Base-by-base conservation (phyloP, 1,140 invertebrate species). In the Heliconius eleuchia region DNA sequence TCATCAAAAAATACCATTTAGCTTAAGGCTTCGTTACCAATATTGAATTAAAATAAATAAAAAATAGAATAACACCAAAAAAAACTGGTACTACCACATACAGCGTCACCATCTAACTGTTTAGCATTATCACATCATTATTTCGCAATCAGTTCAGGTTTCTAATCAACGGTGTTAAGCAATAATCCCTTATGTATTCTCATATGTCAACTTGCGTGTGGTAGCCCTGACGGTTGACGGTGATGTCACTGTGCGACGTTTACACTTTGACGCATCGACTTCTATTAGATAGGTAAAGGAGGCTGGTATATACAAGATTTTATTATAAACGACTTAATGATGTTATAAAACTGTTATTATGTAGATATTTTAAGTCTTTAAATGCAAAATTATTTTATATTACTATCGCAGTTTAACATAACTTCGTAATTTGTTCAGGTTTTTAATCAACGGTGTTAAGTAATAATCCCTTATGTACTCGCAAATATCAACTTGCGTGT, bases 131-230 rank as follows among this genome's bases (percentile, higher is more conserved):
- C 42, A 71, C 30, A 74, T 34, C 77, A 71, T 74, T 66, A 60
- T 78, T 78, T n/a, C 55, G 72, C 74, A 78, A 78, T 78, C 76
- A 72, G 72, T 57, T 57, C 70, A 73, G 72, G 77, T 78, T 78
- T 74, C 77, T 78, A 70, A 78, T 78, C 77, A 78, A 52, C 57
- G 66, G 42, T 52, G 37, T 78, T 78, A 37, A 74, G 70, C 72
- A 34, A 5, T 50, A 73, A 73, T 78, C 72, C 55, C 37, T 18
- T 42, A 50, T 27, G 23, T 16, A 57, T 27, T 66, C 11, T 23
- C 23, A 57, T 50, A 39, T 66, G 55, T 73, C 71, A 50, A 37
- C n/a, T 18, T 76, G 77, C 27, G 71, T 60, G 71, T 78, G 72
- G 55, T 6, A 74, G 72, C 39, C 55, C 72, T 78, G 77, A 71